Base-by-base conservation (phyloP, 2,797 vertebrate species). In the Clarias laeviceps region DNA sequence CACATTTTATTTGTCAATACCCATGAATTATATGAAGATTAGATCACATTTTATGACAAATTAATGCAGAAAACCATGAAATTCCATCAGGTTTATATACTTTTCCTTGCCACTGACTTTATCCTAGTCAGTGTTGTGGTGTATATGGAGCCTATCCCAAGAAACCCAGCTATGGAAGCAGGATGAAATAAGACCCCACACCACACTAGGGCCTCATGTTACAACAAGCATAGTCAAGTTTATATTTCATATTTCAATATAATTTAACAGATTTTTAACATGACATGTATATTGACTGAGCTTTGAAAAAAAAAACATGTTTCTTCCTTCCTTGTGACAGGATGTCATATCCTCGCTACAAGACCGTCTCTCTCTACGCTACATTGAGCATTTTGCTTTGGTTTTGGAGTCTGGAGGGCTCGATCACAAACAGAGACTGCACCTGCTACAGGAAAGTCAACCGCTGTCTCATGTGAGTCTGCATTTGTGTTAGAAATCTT, bases 301-400 rank as follows among this genome's bases (percentile, higher is more conserved):
- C 14, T 50, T 17, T n/a, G 70, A 74, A 74, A 54, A 1, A 18
- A 22, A 74, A 50, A 61, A 59, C 57, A 20, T 85, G 3, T 80
- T 15, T 57, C 64, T 77, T 84, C 82, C 22, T 76, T 69, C n/a
- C 34, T 72, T 66, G 80, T 87, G 91, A 89, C 90, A 99, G 98
- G 98, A 99, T 88, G 98, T 99, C 92, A 98, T 99, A 91, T 96
- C 97, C 84, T 99, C 98, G 0, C 90, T 99, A 93, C 98, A 99
- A 93, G 98, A 99, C 92, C 97, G 98, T 82, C 97, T 99, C 89
- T 99, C 98, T 45, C 94, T 99, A 88, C 97, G 97, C 78, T 97
- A 98, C 93, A 98, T 99, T 29, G 98, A 99, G 94, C 97, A 99
- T 91, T 99, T 99, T 90, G 96, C 97, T 89, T 95, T 99, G 89